Evolutionary conservation across 1,140 invertebrate species (phyloP), one percentile per base, ranked within the genome.

Genomic region (Saccostrea echinata): DNA sequence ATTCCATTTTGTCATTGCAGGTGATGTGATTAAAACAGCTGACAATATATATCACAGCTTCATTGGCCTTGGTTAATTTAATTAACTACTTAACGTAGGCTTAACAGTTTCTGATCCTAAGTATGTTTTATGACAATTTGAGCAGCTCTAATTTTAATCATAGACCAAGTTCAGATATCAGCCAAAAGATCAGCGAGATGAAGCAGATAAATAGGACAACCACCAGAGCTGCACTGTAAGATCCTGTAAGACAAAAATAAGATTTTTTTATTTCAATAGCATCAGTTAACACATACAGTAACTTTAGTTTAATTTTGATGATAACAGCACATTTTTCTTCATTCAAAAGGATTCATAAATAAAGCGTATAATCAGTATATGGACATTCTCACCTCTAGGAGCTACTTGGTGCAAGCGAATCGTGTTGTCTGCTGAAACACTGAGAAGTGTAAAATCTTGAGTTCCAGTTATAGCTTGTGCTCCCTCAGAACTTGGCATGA

Each of bases 401-500:
- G 97, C 97, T 94, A 98, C 96, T 93, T 97, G 97, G 95, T 99
- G 98, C 92, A 99, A 96, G 92, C 97, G 97, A 87, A 99, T 97
- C 95, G 97, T 97, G 95, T 99, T 98, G 95, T 99, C 98, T 68
- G 98, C 97, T 27, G 98, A 99, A 91, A 99, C 98, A 93, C 98
- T 98, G 76, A 99, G 96, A 89, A 99, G 97, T 16, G 98, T 98
- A 85, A 98, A 97, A 90, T 96, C 96, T 88, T 95, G 94, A 93
- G 97, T 97, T 51, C 97, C 96, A 64, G 95, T 95, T 16, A 96
- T 93, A 92, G 96, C 97, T 21, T 96, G 96, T 80, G 97, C 96
- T 21, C 96, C 95, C 52, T 94, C 93, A 9, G 93, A 93, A 51
- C 90, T 87, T 30, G 97, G 97, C 86, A 98, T 95, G 95, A 99